A percentile compares a stretch with the other conserved stretches of the same genome.
phyloP scores from a whole-genome alignment of 35 echinoderm and acorn worm genomes.

The Eucidaris tribuloides region DNA sequence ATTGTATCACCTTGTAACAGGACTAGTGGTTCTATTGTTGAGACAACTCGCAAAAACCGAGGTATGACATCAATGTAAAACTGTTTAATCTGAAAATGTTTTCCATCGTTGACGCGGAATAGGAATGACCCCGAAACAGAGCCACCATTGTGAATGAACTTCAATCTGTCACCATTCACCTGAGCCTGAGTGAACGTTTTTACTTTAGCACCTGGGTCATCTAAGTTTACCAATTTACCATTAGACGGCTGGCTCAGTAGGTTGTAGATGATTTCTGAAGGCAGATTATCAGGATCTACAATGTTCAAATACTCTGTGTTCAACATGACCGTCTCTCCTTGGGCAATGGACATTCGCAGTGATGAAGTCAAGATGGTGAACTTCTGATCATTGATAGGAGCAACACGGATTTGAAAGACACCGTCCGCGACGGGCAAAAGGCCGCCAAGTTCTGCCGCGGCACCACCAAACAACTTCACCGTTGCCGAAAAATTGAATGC shows the following conservation, averaged over 20 bases:
- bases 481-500: conserved; percentile 69
- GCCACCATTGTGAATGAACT: conserved; percentile 80
- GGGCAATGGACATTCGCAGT: conserved; percentile 57
- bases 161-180: conserved; percentile 58
- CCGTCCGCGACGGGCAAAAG: conserved; percentile 22
- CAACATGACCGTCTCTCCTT: conserved; percentile 57
- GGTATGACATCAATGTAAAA: conserved; percentile 72
- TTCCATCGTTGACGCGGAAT: conserved; percentile 81
- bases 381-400: conserved; percentile 87
- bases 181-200: conserved; percentile 74
- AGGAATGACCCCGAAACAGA: conserved; percentile 46
- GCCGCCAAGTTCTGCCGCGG: neutral
- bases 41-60: conserved; percentile 26
- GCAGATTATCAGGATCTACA: conserved; percentile 72
- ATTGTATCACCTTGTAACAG: conserved; percentile 62
- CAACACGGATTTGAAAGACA: conserved; percentile 48
- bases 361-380: conserved; percentile 70
- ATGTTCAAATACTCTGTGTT: conserved; percentile 48
- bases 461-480: conserved; percentile 8
- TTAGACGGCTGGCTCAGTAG: conserved; percentile 61
- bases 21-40: conserved; percentile 16
- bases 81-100: conserved; percentile 67
- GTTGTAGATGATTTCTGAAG: conserved; percentile 66
- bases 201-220: conserved; percentile 20
- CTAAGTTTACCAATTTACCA: conserved; percentile 49